phyloP scores from a whole-genome alignment of 2,113 vertebrate species.

The Catagonus wagneri region DNA sequence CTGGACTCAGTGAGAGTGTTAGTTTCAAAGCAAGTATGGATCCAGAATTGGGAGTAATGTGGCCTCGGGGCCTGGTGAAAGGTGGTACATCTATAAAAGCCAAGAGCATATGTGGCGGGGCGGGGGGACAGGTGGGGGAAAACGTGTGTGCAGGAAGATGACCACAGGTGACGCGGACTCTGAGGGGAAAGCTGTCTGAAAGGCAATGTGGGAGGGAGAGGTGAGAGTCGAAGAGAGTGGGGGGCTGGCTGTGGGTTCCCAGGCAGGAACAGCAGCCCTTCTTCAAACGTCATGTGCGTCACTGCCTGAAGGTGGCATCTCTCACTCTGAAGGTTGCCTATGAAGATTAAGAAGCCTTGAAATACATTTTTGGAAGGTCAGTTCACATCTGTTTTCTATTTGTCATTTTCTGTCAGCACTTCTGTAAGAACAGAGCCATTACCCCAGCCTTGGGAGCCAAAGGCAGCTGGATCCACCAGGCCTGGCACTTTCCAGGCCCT shows the following conservation, averaged over 20 bases:
- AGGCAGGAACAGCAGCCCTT: neutral
- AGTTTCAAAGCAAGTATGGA: constrained; percentile 1
- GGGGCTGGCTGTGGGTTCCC: neutral
- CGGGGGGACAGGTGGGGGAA: neutral
- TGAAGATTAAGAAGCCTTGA: constrained; percentile 9
- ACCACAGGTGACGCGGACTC: neutral
- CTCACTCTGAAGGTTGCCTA: neutral
- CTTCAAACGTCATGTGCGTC: neutral
- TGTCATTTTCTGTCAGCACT: constrained; percentile 76
- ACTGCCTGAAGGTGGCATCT: constrained; percentile 32
- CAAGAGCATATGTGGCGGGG: neutral
- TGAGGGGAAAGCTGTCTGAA: too few species aligned
- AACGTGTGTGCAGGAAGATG: neutral
- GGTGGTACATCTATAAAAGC: neutral
- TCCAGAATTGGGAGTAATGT: neutral
- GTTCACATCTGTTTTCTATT: constrained; percentile 77
- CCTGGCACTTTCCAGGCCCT: neutral
- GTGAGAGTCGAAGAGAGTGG: rapidly evolving
- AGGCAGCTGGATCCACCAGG: neutral
- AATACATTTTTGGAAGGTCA: constrained; percentile 68
- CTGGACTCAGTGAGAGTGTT: neutral
- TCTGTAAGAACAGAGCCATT: constrained; percentile 73
- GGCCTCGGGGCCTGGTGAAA: neutral
- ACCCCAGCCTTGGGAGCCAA: constrained; percentile 46
- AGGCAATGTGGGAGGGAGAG: neutral